Evolutionary conservation across 2,113 vertebrate genomes (phyloP), one percentile per base, ranked within the genome.

Genomic region (Actinemys pallida): DNA sequence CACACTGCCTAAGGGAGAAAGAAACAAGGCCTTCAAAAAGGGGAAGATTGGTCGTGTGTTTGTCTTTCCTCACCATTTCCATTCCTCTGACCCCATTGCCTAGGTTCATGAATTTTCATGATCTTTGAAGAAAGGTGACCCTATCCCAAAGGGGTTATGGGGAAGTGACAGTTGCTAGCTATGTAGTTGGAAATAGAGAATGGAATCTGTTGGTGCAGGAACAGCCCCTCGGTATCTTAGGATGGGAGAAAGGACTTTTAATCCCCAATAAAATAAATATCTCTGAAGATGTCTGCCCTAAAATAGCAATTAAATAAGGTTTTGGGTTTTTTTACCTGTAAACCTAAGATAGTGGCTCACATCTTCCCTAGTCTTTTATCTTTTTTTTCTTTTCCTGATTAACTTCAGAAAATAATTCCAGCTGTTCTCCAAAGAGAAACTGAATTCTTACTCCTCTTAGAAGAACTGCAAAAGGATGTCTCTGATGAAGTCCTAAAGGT

Each of bases 361-460:
- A 0, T 86, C 4, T 81, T 91, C 79, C 5, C 9, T 9, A 10
- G 93, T 92, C 45, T 89, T 42, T 52, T 95, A 2, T 91, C 14
- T 62, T 62, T 29, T 27, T 53, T 76, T 90, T n/a, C 35, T 83
- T 89, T 39, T 57, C 93, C 16, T 0, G 12, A 59, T 96, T 96
- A 81, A 39, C 91, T 97, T 69, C 86, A 99, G 98, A 98, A 98
- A 95, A 88, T 89, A 16, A 83, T 98, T 84, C 96, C 98, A 90
- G 83, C 95, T 83, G 76, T 47, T 88, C 97, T 98, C 96, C 98
- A 86, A 86, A 98, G 95, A 93, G 98, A 99, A 95, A 98, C 99
- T 75, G 99, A 99, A 96, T 99, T 99, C 96, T 97, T 99, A 45
- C 96, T 99, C 84, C 97, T 99, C 24, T 97, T 99, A 95, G 99